Evolutionary conservation across 2,113 vertebrate genomes (phyloP), one percentile per base, ranked within the genome.

Genomic region (Carettochelys insculpta): DNA sequence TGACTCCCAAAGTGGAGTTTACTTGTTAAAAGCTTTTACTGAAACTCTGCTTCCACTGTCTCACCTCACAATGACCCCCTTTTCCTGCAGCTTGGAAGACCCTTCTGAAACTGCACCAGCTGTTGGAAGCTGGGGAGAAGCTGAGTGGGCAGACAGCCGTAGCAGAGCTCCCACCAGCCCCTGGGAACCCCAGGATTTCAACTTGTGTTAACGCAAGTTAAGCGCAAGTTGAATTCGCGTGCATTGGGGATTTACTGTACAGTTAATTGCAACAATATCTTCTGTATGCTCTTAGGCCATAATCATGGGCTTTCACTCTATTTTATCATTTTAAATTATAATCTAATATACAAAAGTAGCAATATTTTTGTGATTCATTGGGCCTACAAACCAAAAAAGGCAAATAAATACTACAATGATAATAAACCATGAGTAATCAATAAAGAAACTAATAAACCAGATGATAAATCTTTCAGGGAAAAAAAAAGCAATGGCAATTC

Each of bases 271-370:
- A 29, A 7, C n/a, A 10, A 6, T 38, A 19, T 34, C 71, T 10
- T 3, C 20, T 6, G 12, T 22, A 76, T 3, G 3, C 11, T 45
- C 1, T 1, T 77, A 52, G 38, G 29, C 45, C 38, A 0, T 0
- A 6, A 75, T 16, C 4, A 3, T 25, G 0, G 0, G 41, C 38
- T 77, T 89, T 80, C 41, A 3, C 34, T 12, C 45, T 82, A 6
- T 2, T 38, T 48, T 12, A 1, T 0, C 0, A 25, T 0, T 1
- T 41, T 71, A 52, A 38, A 53, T 58, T 25, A 5, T 12, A 14
- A 17, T 78, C 16, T 1, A 3, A 50, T 48, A 2, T 22, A 19
- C 31, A 58, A 25, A n/a, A 89, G 4, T n/a, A 25, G 51, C 56
- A 50, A 27, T 1, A 5, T 51, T 65, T 5, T 38, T 29, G 1